These are phyloP conservation scores for Ctenomys sociabilis DNA, from an alignment of 2,113 vertebrate species.

Conservation along the genomic window DNA sequence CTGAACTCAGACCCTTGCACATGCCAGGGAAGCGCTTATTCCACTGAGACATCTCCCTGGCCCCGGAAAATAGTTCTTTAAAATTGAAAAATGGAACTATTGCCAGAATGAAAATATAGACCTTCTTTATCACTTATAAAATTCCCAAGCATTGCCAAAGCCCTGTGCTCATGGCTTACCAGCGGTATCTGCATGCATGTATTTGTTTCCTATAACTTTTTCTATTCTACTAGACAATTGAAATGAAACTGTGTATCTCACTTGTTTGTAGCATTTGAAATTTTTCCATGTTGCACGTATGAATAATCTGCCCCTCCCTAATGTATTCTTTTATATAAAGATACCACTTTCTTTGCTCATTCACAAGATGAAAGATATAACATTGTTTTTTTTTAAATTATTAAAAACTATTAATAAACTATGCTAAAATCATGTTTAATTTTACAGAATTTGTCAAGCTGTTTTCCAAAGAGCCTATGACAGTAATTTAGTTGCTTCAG, in stretches of 20 bases:
- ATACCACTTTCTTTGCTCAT: background rate
- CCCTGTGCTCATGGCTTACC: background rate
- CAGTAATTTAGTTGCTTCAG: background rate
- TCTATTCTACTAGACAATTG: background rate
- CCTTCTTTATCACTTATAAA: background rate
- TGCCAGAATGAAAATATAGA: background rate
- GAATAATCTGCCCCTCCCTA: no score
- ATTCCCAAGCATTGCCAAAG: background rate
- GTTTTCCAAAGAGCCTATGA: background rate
- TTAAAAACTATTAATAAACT: background rate
- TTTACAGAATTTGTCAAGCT: background rate
- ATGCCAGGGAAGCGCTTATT: no score
- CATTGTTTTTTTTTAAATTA: background rate
- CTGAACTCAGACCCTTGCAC: no score
- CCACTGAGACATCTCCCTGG: no score
- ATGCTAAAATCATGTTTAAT: background rate
- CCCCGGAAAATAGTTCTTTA: background rate
- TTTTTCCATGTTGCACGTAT: background rate
- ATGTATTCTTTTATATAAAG: background rate
- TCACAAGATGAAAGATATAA: background rate
- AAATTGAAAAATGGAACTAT: background rate
- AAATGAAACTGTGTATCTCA: background rate
- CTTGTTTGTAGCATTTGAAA: background rate
- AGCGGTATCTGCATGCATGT: background rate
- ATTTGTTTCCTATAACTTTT: background rate